A percentile compares a stretch with the other conserved stretches of the same genome.
Evolutionary conservation across 2,113 vertebrate genomes (phyloP).

Genomic region (Apistogramma diplotaenia): DNA sequence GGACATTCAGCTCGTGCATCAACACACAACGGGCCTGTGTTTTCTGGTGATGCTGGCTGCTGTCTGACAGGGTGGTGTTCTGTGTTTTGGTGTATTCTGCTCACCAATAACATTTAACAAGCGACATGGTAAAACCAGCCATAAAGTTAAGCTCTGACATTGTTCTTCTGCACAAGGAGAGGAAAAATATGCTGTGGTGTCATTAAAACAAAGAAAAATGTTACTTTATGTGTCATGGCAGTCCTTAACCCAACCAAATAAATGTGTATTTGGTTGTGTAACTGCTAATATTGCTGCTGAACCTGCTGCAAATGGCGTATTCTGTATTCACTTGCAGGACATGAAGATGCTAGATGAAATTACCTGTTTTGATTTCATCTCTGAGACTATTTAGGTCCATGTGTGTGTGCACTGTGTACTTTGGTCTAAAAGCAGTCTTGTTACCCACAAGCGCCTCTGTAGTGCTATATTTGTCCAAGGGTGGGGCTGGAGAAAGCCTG

Average conservation of each 20-base stretch:
- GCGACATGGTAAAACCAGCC: constrained; percentile 36
- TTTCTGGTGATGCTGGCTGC: constrained; percentile 10
- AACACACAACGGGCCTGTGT: background rate
- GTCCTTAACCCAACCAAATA: background rate
- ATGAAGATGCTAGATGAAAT: background rate
- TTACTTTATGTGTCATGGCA: background rate
- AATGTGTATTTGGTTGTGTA: constrained; percentile 28
- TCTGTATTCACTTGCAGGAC: background rate
- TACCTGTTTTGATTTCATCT: background rate
- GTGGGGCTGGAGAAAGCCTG: constrained; percentile 34
- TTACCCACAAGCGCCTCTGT: constrained; percentile 18
- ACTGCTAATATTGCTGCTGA: background rate
- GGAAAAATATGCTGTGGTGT: constrained; percentile 1
- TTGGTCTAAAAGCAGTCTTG: background rate
- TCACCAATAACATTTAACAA: constrained; percentile 61
- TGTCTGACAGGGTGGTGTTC: constrained; percentile 41
- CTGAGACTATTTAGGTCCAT: background rate
- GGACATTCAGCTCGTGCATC: background rate
- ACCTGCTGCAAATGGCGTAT: background rate
- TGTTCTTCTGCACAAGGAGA: background rate
- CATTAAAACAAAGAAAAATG: constrained; percentile 10
- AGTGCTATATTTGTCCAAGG: constrained; percentile 40
- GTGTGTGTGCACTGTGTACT: background rate
- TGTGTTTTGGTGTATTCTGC: constrained; percentile 42
- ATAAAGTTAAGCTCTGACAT: constrained; percentile 36